Evolutionary conservation across 2,113 vertebrate genomes (phyloP).

Genomic region (Apodemus speciosus): DNA sequence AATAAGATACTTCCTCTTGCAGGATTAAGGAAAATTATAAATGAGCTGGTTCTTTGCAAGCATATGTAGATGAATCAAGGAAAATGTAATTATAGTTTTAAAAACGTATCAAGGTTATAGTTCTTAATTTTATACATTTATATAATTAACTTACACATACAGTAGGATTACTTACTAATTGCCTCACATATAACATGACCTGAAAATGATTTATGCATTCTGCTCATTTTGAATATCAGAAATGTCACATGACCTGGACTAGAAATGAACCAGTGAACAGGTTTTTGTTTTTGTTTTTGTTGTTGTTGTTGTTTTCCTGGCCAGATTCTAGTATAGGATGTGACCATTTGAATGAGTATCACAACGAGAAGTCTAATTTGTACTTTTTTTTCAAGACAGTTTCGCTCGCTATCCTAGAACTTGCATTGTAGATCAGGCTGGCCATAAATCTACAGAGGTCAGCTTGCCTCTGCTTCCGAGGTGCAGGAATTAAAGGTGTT

Average conservation of each 20-base stretch:
- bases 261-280: not conserved
- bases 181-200: not conserved
- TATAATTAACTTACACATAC: not conserved
- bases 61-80: constrained; percentile 31
- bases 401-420: too few species aligned
- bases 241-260: not conserved
- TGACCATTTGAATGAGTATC: not conserved
- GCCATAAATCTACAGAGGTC: too few species aligned
- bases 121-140: constrained; percentile 10
- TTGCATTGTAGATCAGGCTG: too few species aligned
- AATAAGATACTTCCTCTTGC: constrained; percentile 32
- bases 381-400: not conserved
- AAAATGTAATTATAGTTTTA: constrained; percentile 35
- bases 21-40: constrained; percentile 41
- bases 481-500: too few species aligned
- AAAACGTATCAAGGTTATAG: constrained; percentile 14
- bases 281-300: too few species aligned
- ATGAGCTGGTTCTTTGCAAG: constrained; percentile 2
- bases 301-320: not conserved
- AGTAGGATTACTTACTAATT: not conserved
- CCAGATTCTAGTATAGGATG: not conserved
- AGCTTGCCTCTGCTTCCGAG: too few species aligned
- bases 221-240: not conserved
- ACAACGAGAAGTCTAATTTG: constrained; percentile 2
- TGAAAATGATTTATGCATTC: not conserved